phyloP scores from a whole-genome alignment of 1,140 invertebrate species.

The Euura lappo region DNA sequence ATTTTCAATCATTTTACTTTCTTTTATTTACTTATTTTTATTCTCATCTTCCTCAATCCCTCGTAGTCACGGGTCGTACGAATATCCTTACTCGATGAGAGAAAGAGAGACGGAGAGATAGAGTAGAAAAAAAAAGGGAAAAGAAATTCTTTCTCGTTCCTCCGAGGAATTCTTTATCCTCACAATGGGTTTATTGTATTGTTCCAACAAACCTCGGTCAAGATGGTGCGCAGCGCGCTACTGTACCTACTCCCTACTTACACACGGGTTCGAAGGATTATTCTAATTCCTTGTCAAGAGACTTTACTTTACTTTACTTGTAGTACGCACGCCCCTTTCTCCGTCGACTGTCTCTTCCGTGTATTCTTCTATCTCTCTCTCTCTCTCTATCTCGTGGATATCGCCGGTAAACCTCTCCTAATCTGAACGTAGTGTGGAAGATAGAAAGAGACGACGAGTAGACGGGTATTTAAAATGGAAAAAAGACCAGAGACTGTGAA shows the following conservation, averaged over 20 bases:
- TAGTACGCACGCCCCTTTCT: not conserved
- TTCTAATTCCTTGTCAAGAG: not conserved
- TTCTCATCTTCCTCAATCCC: slow-evolving; percentile 10
- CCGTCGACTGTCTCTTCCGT: not conserved
- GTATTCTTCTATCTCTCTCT: not conserved
- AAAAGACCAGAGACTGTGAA: no score
- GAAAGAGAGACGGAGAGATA: not conserved
- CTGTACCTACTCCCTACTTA: not conserved
- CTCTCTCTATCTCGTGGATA: not conserved
- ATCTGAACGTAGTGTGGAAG: slow-evolving; percentile 22
- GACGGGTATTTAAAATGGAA: no score
- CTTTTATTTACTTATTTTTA: not conserved
- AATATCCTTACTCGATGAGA: not conserved
- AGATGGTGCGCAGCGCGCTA: slow-evolving; percentile 19
- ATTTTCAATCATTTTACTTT: slow-evolving; percentile 8
- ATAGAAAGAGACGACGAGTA: not conserved
- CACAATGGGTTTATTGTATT: slow-evolving; percentile 39
- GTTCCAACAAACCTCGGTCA: slow-evolving; percentile 25
- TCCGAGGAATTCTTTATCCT: slow-evolving; percentile 8
- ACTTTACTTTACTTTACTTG: no score
- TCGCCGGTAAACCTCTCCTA: slow-evolving; percentile 12
- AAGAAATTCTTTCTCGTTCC: slow-evolving; percentile 13
- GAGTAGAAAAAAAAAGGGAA: slow-evolving; percentile 20
- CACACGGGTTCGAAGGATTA: not conserved
- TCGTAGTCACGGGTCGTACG: slow-evolving; percentile 18